Evolutionary conservation across 2,888 invertebrate genomes (phyloP).

Genomic region (Chrysolina americana): DNA sequence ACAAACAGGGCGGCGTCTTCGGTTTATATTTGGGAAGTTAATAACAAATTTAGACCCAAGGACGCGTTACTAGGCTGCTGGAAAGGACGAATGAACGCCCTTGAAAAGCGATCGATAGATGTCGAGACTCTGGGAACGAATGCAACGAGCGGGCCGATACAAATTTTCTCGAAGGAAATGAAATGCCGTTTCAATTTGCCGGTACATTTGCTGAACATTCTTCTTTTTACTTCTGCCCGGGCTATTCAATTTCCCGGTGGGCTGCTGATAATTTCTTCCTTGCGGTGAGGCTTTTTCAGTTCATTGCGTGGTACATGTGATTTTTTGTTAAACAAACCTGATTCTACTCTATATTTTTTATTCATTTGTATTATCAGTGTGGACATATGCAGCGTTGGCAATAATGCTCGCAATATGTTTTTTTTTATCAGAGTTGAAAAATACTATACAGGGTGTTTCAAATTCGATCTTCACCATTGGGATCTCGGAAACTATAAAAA

Average conservation of each 20-base stretch:
- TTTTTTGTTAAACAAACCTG: no score
- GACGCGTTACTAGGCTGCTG: slow-evolving; percentile 32
- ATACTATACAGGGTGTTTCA: no score
- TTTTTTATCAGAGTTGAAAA: no score
- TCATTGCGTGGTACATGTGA: not conserved
- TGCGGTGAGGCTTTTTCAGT: not conserved
- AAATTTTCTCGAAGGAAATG: slow-evolving; percentile 10
- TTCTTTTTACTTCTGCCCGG: not conserved
- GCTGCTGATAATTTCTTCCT: not conserved
- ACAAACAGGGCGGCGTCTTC: slow-evolving; percentile 23
- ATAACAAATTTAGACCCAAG: slow-evolving; percentile 36
- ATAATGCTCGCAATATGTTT: no score
- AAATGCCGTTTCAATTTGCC: not conserved
- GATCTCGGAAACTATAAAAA: no score
- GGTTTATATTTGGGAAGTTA: slow-evolving; percentile 26
- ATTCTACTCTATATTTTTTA: no score
- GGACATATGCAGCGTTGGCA: no score
- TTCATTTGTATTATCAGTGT: no score
- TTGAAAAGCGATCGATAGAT: slow-evolving; percentile 44
- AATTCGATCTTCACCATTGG: no score
- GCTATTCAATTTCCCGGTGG: not conserved
- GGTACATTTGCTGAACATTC: not conserved
- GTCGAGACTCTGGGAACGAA: slow-evolving; percentile 35
- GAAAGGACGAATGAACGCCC: slow-evolving; percentile 28
- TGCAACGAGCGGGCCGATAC: slow-evolving; percentile 22